phyloP scores from a whole-genome alignment of 2,797 vertebrate species.

The Falco novaeseelandiae region DNA sequence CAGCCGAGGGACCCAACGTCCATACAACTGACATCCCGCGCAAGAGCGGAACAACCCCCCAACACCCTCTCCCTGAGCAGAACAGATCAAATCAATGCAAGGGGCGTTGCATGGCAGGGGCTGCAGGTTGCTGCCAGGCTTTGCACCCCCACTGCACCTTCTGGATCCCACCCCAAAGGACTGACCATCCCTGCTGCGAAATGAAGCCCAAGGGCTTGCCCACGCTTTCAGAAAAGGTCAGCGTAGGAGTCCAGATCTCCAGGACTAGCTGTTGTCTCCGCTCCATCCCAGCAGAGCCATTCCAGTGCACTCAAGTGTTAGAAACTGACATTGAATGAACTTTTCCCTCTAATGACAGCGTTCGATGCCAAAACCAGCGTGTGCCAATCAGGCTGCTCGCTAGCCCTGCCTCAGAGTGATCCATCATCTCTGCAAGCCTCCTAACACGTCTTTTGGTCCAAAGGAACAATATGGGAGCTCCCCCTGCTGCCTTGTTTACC shows the following conservation, averaged over 20 bases:
- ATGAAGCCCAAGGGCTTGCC: neutral
- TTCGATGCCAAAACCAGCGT: fast-evolving
- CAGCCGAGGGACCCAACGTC: neutral
- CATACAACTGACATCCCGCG: fast-evolving
- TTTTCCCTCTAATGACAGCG: neutral
- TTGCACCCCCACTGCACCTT: neutral
- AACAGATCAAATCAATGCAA: neutral
- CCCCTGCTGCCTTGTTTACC: neutral
- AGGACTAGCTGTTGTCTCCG: neutral
- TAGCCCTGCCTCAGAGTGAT: neutral
- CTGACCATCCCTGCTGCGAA: neutral
- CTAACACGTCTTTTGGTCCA: fast-evolving
- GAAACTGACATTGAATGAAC: neutral
- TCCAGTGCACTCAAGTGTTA: neutral
- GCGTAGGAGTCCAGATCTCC: neutral
- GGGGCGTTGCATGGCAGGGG: neutral
- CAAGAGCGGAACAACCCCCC: neutral
- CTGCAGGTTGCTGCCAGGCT: neutral
- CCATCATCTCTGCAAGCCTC: neutral
- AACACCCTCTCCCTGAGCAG: neutral
- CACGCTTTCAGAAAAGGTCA: neutral
- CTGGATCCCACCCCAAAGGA: neutral
- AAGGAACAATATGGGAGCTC: neutral
- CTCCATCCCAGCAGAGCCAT: neutral
- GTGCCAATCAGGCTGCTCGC: neutral